phyloP scores from a whole-genome alignment of 2,113 vertebrate species.

The Cyprinodon variegatus region DNA sequence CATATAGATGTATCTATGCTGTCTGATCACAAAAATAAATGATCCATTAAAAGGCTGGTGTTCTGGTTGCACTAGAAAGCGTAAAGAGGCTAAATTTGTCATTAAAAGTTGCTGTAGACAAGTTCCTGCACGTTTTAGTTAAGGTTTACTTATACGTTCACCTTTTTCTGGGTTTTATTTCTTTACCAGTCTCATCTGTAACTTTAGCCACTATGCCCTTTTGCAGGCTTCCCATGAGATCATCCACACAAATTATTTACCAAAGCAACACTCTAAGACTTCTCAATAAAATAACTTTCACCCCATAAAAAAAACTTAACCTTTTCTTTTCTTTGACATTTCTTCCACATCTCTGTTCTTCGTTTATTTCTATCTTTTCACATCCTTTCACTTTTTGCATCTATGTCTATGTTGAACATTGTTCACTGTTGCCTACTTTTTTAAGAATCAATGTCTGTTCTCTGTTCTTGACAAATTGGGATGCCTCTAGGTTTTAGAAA shows the following conservation, averaged over 20 bases:
- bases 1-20: neutral
- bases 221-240: conserved; percentile 26
- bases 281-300: conserved; percentile 22
- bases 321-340: neutral
- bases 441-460: neutral
- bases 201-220: conserved; percentile 24
- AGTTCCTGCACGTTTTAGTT: no score
- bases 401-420: neutral
- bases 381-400: neutral
- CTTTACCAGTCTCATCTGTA: neutral
- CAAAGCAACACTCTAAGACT: conserved; percentile 13
- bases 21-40: neutral
- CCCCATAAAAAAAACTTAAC: conserved; percentile 17
- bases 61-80: no score
- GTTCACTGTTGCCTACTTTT: neutral
- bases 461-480: conserved; percentile 17
- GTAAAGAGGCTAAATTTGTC: neutral
- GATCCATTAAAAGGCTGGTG: no score
- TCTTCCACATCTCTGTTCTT: neutral
- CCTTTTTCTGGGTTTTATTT: conserved; percentile 21
- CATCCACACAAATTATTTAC: conserved; percentile 4
- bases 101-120: neutral
- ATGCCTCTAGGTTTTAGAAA: conserved; percentile 33
- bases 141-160: no score
- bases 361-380: neutral